Evolutionary conservation across 92 coral and sea anemone genomes (phyloP), one percentile per base, ranked within the genome.

Genomic region (Montipora capitata): DNA sequence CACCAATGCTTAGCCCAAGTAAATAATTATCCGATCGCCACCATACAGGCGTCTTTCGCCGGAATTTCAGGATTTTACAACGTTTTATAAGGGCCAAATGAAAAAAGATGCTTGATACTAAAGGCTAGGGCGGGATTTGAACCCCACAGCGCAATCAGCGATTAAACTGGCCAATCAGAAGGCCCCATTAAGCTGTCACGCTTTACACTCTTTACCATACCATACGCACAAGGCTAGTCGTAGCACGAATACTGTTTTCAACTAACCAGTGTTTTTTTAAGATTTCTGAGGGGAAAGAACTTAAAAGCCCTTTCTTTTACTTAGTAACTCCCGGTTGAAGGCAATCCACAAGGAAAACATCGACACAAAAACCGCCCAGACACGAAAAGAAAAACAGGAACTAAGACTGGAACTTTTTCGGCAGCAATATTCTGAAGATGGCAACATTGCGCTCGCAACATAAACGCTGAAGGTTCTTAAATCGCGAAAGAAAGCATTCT

Each of bases 171-270:
- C 89, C 89, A 85, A 85, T 85, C 83, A 85, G 82, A 74, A 4
- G 51, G 75, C 75, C 3, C 74, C 73, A 76, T 76, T 74, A 75
- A 40, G 38, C 72, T 93, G 96, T 93, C 96, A 93, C 96, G 96
- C 96, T 93, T 93, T 91, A 90, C 94, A 93, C 91, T 48, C 91
- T 48, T 4, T 10, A 10, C 52, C 52, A 48, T 10, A 48, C 52
- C 52, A 48, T 27, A 48, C 52, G 52, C 52, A 48, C 35, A 27
- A 27, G 35, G 35, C 35, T 27, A 27, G 1, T 27, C 1, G 35
- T 27, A 27, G 35, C 35, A 27, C 35, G 35, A 27, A 27, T 27
- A 27, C 35, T 27, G 35, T 27, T 27, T 48, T 48, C 52, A 48
- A 63, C 39, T 11, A 11, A 15, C 12, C 0, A 27, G 48, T 70